phyloP scores from a whole-genome alignment of 2,113 vertebrate species.

The Myrmophylax atrothorax region DNA sequence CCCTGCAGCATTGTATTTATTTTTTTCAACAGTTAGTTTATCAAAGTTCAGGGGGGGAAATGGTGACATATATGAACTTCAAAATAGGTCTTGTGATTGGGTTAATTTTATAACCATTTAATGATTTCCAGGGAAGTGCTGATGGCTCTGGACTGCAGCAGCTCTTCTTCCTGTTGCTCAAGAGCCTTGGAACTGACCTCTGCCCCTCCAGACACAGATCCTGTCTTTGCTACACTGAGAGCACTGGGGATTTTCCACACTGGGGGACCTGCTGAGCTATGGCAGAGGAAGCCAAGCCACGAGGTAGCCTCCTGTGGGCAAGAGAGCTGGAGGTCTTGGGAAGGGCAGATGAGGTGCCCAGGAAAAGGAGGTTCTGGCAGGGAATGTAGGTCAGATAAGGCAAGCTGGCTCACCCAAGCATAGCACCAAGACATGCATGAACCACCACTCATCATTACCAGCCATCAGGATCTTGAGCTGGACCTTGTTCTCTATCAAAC shows the following conservation, averaged over 20 bases:
- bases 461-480: background rate
- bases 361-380: background rate
- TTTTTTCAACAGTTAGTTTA: background rate
- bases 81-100: slow-evolving; percentile 51
- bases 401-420: accelerated
- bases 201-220: slow-evolving; percentile 11
- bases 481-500: background rate
- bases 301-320: background rate
- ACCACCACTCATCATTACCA: background rate
- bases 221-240: background rate
- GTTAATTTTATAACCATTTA: slow-evolving; percentile 76
- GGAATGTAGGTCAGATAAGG: background rate
- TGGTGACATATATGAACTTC: background rate
- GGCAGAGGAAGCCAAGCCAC: background rate
- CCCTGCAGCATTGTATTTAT: background rate
- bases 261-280: background rate
- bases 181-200: slow-evolving; percentile 20
- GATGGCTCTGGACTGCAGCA: background rate
- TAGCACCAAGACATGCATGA: background rate
- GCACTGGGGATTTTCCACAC: slow-evolving; percentile 4
- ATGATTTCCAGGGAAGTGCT: slow-evolving; percentile 58
- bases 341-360: background rate
- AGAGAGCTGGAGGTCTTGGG: background rate
- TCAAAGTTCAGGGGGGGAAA: slow-evolving; percentile 57
- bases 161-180: slow-evolving; percentile 42